Evolutionary conservation across 2,888 invertebrate genomes (phyloP).

Genomic region (Heteromurus nitidus): DNA sequence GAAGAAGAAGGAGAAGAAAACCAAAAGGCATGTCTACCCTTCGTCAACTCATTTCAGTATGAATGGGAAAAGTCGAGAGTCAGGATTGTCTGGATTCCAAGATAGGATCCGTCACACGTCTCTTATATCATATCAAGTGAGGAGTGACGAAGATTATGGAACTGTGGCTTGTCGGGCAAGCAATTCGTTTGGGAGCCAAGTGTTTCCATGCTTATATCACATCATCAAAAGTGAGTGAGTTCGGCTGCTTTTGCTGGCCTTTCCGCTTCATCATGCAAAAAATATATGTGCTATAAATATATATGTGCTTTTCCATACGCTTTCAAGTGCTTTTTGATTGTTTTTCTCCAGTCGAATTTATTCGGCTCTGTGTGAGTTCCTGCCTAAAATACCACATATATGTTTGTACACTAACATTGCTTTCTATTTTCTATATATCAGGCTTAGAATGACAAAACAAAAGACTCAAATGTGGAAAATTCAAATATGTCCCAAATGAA

Average conservation of each 20-base stretch:
- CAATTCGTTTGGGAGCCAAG: conserved; percentile 88
- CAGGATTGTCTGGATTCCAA: conserved; percentile 73
- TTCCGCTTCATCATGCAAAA: too few relatives aligned
- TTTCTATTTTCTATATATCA: too few relatives aligned
- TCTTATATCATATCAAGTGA: conserved; percentile 79
- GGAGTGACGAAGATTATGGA: conserved; percentile 82
- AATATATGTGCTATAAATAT: too few relatives aligned
- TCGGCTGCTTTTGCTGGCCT: too few relatives aligned
- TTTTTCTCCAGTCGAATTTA: too few relatives aligned
- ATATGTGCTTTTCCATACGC: too few relatives aligned
- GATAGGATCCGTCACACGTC: conserved; percentile 68
- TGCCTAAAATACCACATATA: background rate
- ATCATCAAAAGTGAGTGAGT: conserved; percentile 81
- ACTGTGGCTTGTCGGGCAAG: conserved; percentile 92
- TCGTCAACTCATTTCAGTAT: conserved; percentile 23
- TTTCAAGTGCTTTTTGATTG: too few relatives aligned
- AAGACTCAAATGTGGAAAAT: too few relatives aligned
- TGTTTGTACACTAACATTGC: background rate
- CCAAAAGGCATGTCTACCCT: conserved; percentile 47
- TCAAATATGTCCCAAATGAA: too few relatives aligned
- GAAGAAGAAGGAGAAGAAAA: background rate
- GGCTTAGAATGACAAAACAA: too few relatives aligned
- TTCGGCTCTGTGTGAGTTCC: too few relatives aligned
- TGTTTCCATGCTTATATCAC: conserved; percentile 87
- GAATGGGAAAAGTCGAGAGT: conserved; percentile 33